Base-by-base conservation (phyloP, 1,140 invertebrate genomes). In the Ylistrum balloti region DNA sequence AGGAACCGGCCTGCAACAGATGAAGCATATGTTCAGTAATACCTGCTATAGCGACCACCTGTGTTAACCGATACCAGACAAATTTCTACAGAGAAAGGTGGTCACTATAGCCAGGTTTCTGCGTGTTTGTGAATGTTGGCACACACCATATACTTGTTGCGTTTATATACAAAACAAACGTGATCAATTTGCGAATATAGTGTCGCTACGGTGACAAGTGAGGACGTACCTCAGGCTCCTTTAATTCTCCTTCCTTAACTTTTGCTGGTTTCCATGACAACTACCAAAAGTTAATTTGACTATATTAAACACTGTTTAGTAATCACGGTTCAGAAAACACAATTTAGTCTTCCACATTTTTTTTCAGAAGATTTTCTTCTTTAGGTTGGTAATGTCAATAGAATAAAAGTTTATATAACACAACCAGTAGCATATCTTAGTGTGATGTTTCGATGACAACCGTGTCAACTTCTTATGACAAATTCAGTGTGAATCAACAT, bases 181-280 rank as follows among this genome's bases (percentile, higher is more conserved):
- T 74, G 56, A 74, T 74, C 9, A 74, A 5, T 28, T 17, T 74
- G 56, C 56, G 22, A n/a, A 74, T 74, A 74, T 74, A 28, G 56
- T 74, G 56, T 74, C 56, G 56, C 56, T 74, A 74, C 28, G 56
- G 56, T 74, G 56, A 74, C 56, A 74, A 28, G 56, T 74, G 56
- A 74, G 56, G 56, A 74, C 56, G 56, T 74, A 74, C 56, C 56
- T 74, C 56, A 28, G 56, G 22, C 11, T 74, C 56, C 56, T 74
- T 74, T 74, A 74, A n/a, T 74, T 74, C 56, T 74, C 56, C 56
- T 11, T 74, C 56, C 56, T 74, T 74, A 74, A 74, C 28, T 74
- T 74, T 74, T 74, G 56, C 56, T 74, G 56, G 56, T 74, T 74
- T 74, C 56, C 56, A 74, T 74, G 56, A 74, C 56, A 74, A 74